Percentiles rank a stretch among this genome's conserved stretches.
These are phyloP conservation scores for Cyclina sinensis DNA, from an alignment of 1,140 invertebrate species.

Conservation along the genomic window DNA sequence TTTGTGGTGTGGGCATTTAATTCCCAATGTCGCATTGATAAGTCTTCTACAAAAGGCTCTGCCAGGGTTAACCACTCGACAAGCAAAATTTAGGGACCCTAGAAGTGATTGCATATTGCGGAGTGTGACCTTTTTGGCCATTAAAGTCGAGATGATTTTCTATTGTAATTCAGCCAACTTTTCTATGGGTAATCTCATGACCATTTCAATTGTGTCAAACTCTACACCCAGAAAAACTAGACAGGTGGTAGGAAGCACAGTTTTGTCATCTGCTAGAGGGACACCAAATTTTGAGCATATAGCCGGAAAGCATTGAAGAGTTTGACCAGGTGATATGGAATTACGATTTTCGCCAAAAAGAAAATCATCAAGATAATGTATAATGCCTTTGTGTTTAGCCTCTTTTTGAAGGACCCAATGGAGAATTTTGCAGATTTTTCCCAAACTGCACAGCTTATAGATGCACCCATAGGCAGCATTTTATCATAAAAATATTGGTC, in stretches of 20 bases:
- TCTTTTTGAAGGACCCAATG: not conserved
- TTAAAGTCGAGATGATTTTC: not conserved
- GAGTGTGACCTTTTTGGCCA: not conserved
- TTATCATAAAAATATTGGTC: slow-evolving; percentile 30
- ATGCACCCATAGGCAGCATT: slow-evolving; percentile 18
- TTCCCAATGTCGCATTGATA: slow-evolving; percentile 35
- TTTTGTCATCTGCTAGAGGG: not conserved
- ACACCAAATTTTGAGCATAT: not conserved
- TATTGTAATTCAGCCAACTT: not conserved
- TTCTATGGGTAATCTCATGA: not conserved
- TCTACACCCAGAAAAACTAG: not conserved
- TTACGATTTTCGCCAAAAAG: not conserved
- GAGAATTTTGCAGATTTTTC: slow-evolving; percentile 26
- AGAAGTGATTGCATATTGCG: slow-evolving; percentile 45
- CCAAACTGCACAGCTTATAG: slow-evolving; percentile 7
- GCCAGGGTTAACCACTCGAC: slow-evolving; percentile 32
- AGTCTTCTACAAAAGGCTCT: slow-evolving; percentile 54
- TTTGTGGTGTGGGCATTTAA: slow-evolving; percentile 33
- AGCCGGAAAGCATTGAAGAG: not conserved
- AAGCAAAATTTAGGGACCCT: slow-evolving; percentile 59
- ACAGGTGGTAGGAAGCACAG: not conserved
- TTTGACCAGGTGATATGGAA: not conserved
- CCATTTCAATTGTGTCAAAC: slow-evolving; percentile 15
- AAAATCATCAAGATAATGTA: slow-evolving; percentile 52
- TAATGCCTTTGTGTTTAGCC: not conserved